These are phyloP conservation scores for Lepidiolamprologus cunningtoni DNA, from an alignment of 2,113 vertebrate genomes.

Conservation along the genomic window DNA sequence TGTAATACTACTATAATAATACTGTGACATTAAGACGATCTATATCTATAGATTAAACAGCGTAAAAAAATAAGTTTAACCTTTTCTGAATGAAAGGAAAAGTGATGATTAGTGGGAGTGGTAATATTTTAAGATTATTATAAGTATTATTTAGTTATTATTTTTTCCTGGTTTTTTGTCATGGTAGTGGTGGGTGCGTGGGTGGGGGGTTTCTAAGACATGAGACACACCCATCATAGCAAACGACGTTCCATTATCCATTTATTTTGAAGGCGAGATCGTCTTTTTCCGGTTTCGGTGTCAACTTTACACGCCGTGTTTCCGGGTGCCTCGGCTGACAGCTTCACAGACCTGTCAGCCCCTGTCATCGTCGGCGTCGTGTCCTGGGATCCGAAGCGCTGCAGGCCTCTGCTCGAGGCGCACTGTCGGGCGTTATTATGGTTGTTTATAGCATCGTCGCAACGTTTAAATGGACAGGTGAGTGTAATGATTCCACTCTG, in stretches of 20 bases:
- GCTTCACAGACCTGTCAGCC: slow-evolving; percentile 48
- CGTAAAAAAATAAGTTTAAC: background rate
- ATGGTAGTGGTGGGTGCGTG: background rate
- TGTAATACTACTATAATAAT: too few relatives aligned
- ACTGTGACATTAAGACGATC: background rate
- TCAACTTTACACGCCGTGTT: slow-evolving; percentile 13
- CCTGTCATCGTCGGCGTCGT: slow-evolving; percentile 19
- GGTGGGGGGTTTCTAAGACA: background rate
- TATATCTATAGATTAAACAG: background rate
- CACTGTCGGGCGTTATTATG: slow-evolving; percentile 3
- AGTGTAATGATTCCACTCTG: background rate
- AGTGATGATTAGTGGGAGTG: background rate
- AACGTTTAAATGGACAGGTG: background rate
- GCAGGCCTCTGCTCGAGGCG: background rate
- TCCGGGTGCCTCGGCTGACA: slow-evolving; percentile 30
- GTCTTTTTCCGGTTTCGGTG: background rate
- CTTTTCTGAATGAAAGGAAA: background rate
- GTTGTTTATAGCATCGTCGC: background rate
- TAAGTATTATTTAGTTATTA: background rate
- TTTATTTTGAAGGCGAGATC: slow-evolving; percentile 12
- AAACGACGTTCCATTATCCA: background rate
- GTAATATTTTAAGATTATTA: background rate
- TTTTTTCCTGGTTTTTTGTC: accelerated
- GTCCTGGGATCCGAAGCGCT: background rate
- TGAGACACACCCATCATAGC: background rate